phyloP scores from a whole-genome alignment of 2,113 vertebrate genomes.

The Oxyura jamaicensis region DNA sequence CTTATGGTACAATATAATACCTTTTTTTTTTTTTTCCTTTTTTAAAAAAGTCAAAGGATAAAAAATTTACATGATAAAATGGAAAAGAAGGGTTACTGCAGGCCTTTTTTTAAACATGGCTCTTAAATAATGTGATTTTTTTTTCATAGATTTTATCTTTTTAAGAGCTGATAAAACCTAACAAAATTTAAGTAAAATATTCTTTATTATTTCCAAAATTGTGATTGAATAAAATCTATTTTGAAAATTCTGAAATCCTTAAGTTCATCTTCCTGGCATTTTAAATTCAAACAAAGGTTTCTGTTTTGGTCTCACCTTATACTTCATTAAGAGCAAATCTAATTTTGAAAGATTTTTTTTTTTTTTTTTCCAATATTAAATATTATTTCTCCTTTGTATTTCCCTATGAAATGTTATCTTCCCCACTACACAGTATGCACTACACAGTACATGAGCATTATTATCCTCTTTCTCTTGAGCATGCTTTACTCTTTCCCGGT shows the following conservation, averaged over 20 bases:
- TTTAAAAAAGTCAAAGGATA: not conserved
- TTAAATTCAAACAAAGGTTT: not conserved
- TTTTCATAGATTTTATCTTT: not conserved
- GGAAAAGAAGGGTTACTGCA: not conserved
- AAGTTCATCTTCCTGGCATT: not conserved
- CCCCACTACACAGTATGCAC: not conserved
- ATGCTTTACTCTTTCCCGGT: not conserved
- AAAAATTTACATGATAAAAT: not conserved
- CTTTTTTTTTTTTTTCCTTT: fast-evolving
- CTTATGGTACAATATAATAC: not conserved
- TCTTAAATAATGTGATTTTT: not conserved
- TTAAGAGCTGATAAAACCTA: not conserved
- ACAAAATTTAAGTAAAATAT: not conserved
- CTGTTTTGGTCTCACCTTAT: not conserved
- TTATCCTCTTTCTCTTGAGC: not conserved
- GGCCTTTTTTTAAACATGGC: not conserved
- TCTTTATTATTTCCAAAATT: not conserved
- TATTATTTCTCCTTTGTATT: not conserved
- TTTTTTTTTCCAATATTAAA: fast-evolving
- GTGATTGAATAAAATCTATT: not conserved
- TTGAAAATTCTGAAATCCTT: not conserved
- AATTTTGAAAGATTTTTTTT: fast-evolving
- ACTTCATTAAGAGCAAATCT: not conserved
- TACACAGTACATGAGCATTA: not conserved
- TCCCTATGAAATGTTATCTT: not conserved